A percentile compares a stretch with the other conserved stretches of the same genome.
Evolutionary conservation across 2,797 vertebrate species (phyloP).

Genomic region (Channa striata): DNA sequence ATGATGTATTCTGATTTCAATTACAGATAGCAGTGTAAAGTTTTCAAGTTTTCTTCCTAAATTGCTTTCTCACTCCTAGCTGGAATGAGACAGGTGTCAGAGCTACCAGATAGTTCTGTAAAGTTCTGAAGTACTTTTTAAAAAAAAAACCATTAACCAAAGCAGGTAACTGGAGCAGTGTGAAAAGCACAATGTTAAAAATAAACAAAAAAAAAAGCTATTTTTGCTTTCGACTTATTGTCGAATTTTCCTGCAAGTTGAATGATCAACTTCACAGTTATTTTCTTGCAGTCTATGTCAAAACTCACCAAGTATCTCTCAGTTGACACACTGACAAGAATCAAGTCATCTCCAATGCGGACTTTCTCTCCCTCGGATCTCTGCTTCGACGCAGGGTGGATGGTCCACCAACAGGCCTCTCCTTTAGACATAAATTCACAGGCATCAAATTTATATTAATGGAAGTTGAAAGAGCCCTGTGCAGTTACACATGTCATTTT

Average conservation of each 20-base stretch:
- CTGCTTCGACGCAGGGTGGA: conserved; percentile 98
- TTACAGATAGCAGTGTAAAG: conserved; percentile 60
- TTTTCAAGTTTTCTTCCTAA: conserved; percentile 40
- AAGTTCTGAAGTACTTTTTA: conserved; percentile 43
- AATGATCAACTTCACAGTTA: background rate
- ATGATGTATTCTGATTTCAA: conserved; percentile 65
- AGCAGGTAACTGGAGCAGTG: conserved; percentile 36
- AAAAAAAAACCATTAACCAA: conserved; percentile 29
- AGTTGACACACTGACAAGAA: conserved; percentile 97
- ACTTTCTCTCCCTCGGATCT: conserved; percentile 99
- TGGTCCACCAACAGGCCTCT: conserved; percentile 99
- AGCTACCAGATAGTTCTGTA: conserved; percentile 15
- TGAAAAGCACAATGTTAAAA: conserved; percentile 17
- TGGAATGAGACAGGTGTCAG: conserved; percentile 32
- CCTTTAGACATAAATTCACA: conserved; percentile 78
- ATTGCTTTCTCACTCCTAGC: conserved; percentile 58
- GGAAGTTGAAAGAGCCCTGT: background rate
- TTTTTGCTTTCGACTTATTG: conserved; percentile 2
- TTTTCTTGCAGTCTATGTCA: background rate
- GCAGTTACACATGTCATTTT: background rate
- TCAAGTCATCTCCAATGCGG: conserved; percentile 97
- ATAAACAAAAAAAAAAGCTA: conserved; percentile 6
- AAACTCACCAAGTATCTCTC: conserved; percentile 95
- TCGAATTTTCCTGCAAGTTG: conserved; percentile 1
- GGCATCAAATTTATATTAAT: background rate